Percentiles rank a stretch among this genome's conserved stretches.
Conservation (phyloP, 2,888 invertebrate species). For the Stramonita haemastoma region DNA sequence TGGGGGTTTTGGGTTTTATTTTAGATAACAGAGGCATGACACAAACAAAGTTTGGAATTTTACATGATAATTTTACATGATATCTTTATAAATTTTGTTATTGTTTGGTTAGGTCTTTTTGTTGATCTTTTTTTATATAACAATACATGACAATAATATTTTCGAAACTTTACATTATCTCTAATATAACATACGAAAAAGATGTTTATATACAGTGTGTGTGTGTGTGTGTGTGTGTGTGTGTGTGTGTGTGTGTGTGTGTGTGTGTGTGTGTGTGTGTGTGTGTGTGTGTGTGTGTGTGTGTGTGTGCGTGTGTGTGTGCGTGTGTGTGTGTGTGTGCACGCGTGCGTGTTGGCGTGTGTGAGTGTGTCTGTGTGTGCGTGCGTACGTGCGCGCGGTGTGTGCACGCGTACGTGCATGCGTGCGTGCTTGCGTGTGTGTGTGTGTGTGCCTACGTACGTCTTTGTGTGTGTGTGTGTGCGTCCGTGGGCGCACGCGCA, state of each 20-base stretch:
- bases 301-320: conserved; percentile 29
- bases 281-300: conserved; percentile 19
- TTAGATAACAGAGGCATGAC: too few species aligned
- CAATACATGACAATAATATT: too few species aligned
- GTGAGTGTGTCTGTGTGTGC: conserved; percentile 9
- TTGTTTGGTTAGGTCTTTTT: too few species aligned
- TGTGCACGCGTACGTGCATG: neutral
- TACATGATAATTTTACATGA: too few species aligned
- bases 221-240: conserved; percentile 4
- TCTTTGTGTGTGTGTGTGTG: conserved; percentile 12
- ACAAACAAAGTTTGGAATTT: too few species aligned
- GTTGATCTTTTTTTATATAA: too few species aligned
- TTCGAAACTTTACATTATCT: too few species aligned
- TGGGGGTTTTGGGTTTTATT: too few species aligned
- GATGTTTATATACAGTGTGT: neutral
- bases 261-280: neutral
- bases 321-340: conserved; percentile 25
- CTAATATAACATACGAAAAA: too few species aligned
- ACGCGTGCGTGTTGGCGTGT: too few species aligned
- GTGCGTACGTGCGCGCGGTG: neutral
- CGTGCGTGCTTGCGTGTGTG: neutral
- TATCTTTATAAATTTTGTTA: too few species aligned
- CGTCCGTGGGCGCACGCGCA: neutral
- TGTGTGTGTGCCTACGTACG: conserved; percentile 14
- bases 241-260: neutral